These are phyloP conservation scores for Elephas maximus DNA, from an alignment of 2,113 vertebrate genomes.

Conservation along the genomic window DNA sequence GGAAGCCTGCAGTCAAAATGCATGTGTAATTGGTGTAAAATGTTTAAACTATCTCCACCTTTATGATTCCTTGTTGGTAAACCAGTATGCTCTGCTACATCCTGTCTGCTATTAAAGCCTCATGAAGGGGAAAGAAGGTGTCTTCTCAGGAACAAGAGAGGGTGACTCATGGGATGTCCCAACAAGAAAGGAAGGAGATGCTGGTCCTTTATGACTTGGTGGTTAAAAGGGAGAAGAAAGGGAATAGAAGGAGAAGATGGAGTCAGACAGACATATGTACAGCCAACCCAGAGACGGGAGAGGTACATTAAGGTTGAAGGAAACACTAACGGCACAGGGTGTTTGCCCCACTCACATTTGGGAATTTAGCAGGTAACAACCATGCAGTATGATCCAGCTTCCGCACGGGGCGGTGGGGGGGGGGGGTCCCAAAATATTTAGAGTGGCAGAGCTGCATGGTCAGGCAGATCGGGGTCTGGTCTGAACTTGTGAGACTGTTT, in stretches of 20 bases:
- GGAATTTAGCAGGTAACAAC: neutral
- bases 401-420: neutral
- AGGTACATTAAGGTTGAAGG: neutral
- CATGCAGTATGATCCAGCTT: neutral
- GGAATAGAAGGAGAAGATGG: neutral
- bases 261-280: neutral
- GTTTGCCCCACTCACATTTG: neutral
- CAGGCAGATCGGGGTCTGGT: neutral
- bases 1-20: neutral
- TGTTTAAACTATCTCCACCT: neutral
- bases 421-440: neutral
- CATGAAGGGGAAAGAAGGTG: neutral
- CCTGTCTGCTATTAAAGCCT: neutral
- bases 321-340: neutral
- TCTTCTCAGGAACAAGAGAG: neutral
- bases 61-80: neutral
- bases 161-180: neutral
- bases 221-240: neutral
- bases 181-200: neutral
- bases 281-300: neutral
- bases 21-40: neutral
- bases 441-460: no score
- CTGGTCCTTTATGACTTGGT: neutral
- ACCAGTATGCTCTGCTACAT: neutral
- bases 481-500: neutral